A percentile compares a stretch with the other conserved stretches of the same genome.
phyloP scores from a whole-genome alignment of 2,113 vertebrate genomes.

The Ctenodactylus gundi region DNA sequence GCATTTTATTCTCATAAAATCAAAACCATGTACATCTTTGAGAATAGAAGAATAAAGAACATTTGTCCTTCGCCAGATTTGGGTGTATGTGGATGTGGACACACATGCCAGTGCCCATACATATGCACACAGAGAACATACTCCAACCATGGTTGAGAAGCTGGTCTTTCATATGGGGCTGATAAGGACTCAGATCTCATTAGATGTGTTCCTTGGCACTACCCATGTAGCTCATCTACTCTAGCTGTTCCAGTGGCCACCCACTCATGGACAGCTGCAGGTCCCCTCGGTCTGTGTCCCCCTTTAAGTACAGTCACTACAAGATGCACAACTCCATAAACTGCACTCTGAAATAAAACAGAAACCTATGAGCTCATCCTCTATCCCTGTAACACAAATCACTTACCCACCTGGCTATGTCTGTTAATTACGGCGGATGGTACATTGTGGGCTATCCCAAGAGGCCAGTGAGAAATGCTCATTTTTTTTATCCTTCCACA shows the following conservation, averaged over 20 bases:
- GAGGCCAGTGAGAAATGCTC: no score
- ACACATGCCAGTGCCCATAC: no score
- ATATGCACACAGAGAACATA: background rate
- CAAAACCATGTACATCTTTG: background rate
- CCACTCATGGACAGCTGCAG: background rate
- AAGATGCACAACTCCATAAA: no score
- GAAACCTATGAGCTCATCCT: background rate
- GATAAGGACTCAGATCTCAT: background rate
- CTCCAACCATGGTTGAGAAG: background rate
- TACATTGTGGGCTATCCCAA: rapidly evolving
- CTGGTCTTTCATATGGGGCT: background rate
- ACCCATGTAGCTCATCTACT: background rate
- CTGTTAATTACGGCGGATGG: no score
- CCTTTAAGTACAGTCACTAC: background rate
- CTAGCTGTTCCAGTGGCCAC: background rate
- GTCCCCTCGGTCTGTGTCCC: background rate
- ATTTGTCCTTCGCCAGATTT: background rate
- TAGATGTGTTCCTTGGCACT: rapidly evolving
- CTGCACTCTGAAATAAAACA: background rate
- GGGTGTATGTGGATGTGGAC: no score
- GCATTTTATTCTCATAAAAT: background rate
- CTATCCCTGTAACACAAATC: background rate
- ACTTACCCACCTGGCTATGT: background rate
- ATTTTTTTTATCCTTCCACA: background rate
- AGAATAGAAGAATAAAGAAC: background rate